Percentiles rank a stretch among this genome's conserved stretches.
Conservation (phyloP, 1,140 invertebrate species). For the Drosophila insularis region DNA sequence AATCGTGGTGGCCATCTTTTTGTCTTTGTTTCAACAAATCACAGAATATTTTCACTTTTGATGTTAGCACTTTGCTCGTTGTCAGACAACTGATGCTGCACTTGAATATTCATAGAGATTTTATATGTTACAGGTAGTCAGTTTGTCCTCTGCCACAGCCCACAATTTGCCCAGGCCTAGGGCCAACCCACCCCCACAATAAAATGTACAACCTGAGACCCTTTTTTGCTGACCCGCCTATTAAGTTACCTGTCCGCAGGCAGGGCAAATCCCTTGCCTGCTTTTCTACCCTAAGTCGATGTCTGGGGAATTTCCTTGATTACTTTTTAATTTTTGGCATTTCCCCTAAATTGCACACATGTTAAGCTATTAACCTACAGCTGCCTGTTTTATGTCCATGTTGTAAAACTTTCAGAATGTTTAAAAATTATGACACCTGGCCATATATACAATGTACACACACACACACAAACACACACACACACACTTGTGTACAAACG, state of each 20-base stretch:
- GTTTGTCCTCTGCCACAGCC: not conserved
- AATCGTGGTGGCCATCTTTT: slow-evolving; percentile 39
- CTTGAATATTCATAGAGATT: not conserved
- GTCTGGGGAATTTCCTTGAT: slow-evolving; percentile 43
- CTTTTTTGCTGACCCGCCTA: not conserved
- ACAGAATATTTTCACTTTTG: not conserved
- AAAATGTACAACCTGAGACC: not conserved
- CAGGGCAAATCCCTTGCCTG: slow-evolving; percentile 3
- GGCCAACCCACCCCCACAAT: no score
- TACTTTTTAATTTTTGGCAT: slow-evolving; percentile 51
- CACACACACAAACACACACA: not conserved
- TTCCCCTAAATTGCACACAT: slow-evolving; percentile 39
- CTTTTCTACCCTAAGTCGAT: slow-evolving; percentile 20
- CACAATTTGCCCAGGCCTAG: slow-evolving; percentile 1
- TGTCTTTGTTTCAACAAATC: not conserved
- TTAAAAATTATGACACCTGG: slow-evolving; percentile 3
- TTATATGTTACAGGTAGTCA: slow-evolving; percentile 42
- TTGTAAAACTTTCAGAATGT: slow-evolving; percentile 5
- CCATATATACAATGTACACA: not conserved
- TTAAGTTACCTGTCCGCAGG: slow-evolving; percentile 6
- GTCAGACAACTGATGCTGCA: slow-evolving; percentile 46
- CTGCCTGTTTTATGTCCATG: not conserved
- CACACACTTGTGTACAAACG: not conserved
- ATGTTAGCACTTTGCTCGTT: slow-evolving; percentile 21
- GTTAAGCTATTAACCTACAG: slow-evolving; percentile 11